Percentiles rank a stretch among this genome's conserved stretches.
Conservation (phyloP, 2,797 vertebrate genomes). For the Neosalanx taihuensis region DNA sequence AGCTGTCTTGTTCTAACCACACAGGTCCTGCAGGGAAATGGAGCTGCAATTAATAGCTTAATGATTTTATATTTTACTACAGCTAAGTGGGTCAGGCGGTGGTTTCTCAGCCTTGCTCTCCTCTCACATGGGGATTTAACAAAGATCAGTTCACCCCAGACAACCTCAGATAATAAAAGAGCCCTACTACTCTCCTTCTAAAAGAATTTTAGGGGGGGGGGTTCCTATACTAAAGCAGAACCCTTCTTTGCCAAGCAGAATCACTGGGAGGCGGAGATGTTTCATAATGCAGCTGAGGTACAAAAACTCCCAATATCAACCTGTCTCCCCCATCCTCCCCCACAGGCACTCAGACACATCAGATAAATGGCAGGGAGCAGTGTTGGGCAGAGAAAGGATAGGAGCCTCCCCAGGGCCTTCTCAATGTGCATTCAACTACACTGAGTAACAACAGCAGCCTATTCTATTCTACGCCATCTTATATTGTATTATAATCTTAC, state of each 20-base stretch:
- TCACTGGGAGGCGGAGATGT: conserved; percentile 21
- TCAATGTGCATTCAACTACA: not conserved
- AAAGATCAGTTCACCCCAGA: conserved; percentile 6
- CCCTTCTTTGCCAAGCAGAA: not conserved
- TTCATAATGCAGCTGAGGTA: conserved; percentile 20
- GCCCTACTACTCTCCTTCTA: not conserved
- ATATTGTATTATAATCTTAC: not conserved
- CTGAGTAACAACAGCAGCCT: not conserved
- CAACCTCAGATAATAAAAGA: conserved; percentile 26
- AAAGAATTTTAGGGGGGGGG: too few relatives aligned
- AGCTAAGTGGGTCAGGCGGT: conserved; percentile 45
- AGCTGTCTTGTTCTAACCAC: conserved; percentile 30
- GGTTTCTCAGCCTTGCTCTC: conserved; percentile 28
- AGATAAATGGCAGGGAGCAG: conserved; percentile 34
- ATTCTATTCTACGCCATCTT: not conserved
- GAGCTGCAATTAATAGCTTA: conserved; percentile 60
- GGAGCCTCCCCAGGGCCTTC: not conserved
- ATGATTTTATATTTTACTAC: conserved; percentile 41
- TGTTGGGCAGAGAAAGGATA: not conserved
- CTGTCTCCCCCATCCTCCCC: conserved; percentile 5
- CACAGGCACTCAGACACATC: conserved; percentile 20
- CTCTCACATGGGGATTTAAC: conserved; percentile 33
- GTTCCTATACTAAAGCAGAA: not conserved
- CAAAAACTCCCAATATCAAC: conserved; percentile 14
- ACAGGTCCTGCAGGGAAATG: conserved; percentile 48